Conservation (phyloP, 37 sponge, comb jelly and placozoan species). For the Haliclona indistincta region DNA sequence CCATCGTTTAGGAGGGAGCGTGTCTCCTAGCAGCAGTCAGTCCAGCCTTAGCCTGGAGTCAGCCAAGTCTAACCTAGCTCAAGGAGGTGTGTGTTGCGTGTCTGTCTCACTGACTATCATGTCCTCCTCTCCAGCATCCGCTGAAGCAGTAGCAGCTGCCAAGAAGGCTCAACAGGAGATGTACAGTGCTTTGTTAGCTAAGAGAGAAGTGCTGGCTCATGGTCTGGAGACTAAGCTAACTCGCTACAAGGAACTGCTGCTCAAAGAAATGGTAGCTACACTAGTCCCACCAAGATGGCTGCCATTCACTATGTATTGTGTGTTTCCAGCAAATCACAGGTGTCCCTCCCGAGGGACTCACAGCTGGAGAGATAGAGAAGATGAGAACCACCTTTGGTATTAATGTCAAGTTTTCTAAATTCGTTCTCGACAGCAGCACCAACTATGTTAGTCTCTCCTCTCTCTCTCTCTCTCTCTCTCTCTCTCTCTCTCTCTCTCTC, state of each 20-base stretch:
- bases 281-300: background rate
- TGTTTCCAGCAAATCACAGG: conserved; percentile 66
- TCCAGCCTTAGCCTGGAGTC: conserved; percentile 59
- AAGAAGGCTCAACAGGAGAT: conserved; percentile 68
- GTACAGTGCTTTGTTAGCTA: conserved; percentile 35
- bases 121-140: conserved; percentile 35
- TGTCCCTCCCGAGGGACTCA: conserved; percentile 72
- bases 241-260: conserved; percentile 60
- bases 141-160: conserved; percentile 64
- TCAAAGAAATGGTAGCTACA: conserved; percentile 73
- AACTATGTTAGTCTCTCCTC: background rate
- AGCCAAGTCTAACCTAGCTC: conserved; percentile 41
- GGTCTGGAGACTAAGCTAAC: conserved; percentile 54
- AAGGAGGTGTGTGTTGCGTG: conserved; percentile 21
- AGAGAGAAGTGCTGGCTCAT: conserved; percentile 30
- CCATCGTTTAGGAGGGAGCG: conserved; percentile 20
- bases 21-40: conserved; percentile 54
- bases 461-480: conserved; percentile 40
- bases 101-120: background rate
- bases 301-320: background rate
- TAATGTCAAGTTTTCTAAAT: conserved; percentile 73
- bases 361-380: conserved; percentile 60
- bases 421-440: conserved; percentile 48
- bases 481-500: conserved; percentile 46
- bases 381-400: conserved; percentile 69